Evolutionary conservation across 2,888 invertebrate genomes (phyloP), one percentile per base, ranked within the genome.

Genomic region (Drosophila birchii): DNA sequence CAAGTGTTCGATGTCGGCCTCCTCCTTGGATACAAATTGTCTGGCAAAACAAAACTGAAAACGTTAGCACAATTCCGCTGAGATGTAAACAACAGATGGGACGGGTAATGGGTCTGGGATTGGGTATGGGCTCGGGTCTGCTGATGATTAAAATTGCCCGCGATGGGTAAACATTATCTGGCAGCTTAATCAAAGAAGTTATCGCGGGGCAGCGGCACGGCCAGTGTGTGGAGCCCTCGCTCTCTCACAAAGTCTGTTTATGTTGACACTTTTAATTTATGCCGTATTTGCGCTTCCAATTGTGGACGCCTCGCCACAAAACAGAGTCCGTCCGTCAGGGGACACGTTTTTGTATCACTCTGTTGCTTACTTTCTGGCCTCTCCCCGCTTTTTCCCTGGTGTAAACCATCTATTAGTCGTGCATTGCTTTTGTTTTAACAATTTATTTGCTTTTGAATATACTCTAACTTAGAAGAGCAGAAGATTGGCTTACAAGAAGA

Each of bases 21-120:
- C 98, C 90, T 98, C 97, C 79, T 96, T 96, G 90, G 97, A 97
- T 89, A 98, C 93, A 87, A 96, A 95, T 91, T 95, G 95, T 93
- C 98, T 98, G 94, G 76, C 80, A 68, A 68, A 51, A 32, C 44
- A 75, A 74, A 74, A 79, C 68, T 56, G 59, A 69, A 76, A 58
- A 63, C 74, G 79, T 79, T 78, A 63, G 76, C 79, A 78, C 38
- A 75, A 70, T 64, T 45, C 45, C 16, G 29, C 4, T 43, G 26
- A 36, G 59, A 54, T 56, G 77, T 76, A 81, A 83, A 77, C 75
- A 81, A 69, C 51, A 68, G 36, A 58, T 49, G 64, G 44, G 57
- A 55, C 60, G 71, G 55, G 47, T 11, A 58, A 53, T 45, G 69
- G 38, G 18, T 18, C 18, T 26, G 43, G 43, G 36, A n/a, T 51